A percentile compares a stretch with the other conserved stretches of the same genome.
Conservation (phyloP, 2,888 invertebrate species). For the Drosophila helvetica region DNA sequence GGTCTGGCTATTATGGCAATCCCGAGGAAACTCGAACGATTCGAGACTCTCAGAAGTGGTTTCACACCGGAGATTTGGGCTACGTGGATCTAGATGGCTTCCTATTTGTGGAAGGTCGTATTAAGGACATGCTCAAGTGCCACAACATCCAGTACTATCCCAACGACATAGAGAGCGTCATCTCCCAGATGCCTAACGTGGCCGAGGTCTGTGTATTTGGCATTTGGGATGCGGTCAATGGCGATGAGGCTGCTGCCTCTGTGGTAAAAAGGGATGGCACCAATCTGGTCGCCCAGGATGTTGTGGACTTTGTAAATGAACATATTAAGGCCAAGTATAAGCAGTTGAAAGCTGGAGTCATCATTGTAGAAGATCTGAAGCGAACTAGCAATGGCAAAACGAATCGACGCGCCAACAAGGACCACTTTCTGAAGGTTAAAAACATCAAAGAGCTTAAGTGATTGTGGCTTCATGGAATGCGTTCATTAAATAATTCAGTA, state of each 20-base stretch:
- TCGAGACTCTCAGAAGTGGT: constrained; percentile 71
- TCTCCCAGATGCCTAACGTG: constrained; percentile 63
- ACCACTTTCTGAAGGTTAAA: constrained; percentile 35
- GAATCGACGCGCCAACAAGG: constrained; percentile 41
- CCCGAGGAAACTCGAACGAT: constrained; percentile 56
- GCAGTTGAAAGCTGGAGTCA: constrained; percentile 68
- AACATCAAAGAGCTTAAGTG: constrained; percentile 11
- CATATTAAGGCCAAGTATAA: constrained; percentile 58
- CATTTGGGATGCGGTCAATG: constrained; percentile 61
- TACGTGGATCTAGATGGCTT: constrained; percentile 74
- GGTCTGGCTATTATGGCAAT: constrained; percentile 76
- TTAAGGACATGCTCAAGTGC: constrained; percentile 72
- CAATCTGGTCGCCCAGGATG: constrained; percentile 58
- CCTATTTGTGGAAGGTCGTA: constrained; percentile 69
- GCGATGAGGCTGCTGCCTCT: constrained; percentile 72
- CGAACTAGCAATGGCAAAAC: constrained; percentile 68
- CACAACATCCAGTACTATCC: constrained; percentile 69
- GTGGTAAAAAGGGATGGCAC: constrained; percentile 54
- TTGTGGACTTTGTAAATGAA: constrained; percentile 63
- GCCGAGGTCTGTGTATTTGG: constrained; percentile 72
- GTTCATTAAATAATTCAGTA: no score
- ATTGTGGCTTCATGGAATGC: no score
- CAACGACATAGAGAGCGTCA: constrained; percentile 68
- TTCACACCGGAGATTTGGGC: constrained; percentile 77
- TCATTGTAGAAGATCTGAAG: constrained; percentile 65